A percentile compares a stretch with the other conserved stretches of the same genome.
Conservation (phyloP, 2,113 vertebrate genomes). For the Bufo gargarizans region DNA sequence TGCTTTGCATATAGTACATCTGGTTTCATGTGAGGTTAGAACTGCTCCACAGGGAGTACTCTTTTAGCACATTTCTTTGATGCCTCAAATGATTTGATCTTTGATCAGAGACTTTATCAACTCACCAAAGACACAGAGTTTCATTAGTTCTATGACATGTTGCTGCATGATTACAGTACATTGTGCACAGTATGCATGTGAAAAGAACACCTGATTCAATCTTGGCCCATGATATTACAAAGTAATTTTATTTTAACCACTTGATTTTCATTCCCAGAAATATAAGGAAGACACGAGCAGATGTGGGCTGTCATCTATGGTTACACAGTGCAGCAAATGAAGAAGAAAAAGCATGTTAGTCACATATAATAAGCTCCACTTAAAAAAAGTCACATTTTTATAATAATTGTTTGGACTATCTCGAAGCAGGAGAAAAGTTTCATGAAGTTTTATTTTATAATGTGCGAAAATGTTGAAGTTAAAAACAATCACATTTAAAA, state of each 20-base stretch:
- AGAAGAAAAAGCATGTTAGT: not conserved
- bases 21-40: conserved; percentile 29
- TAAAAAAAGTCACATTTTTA: not conserved
- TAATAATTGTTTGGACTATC: not conserved
- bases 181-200: conserved; percentile 21
- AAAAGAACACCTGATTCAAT: not conserved
- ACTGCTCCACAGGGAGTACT: conserved; percentile 10
- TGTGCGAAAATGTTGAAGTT: not conserved
- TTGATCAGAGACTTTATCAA: conserved; percentile 40
- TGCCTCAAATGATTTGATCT: conserved; percentile 52
- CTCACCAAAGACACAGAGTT: conserved; percentile 38
- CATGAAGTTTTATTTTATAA: not conserved
- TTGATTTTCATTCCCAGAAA: not conserved
- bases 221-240: not conserved
- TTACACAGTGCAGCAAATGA: not conserved
- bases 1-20: not conserved
- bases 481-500: too few species aligned
- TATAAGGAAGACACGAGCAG: not conserved
- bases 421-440: not conserved
- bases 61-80: conserved; percentile 46
- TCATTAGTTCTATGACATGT: conserved; percentile 42
- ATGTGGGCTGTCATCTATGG: not conserved
- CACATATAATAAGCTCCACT: not conserved
- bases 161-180: conserved; percentile 15
- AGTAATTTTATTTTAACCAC: not conserved